These are phyloP conservation scores for Ischnus inquisitorius DNA, from an alignment of 2,888 invertebrate species.

Conservation along the genomic window DNA sequence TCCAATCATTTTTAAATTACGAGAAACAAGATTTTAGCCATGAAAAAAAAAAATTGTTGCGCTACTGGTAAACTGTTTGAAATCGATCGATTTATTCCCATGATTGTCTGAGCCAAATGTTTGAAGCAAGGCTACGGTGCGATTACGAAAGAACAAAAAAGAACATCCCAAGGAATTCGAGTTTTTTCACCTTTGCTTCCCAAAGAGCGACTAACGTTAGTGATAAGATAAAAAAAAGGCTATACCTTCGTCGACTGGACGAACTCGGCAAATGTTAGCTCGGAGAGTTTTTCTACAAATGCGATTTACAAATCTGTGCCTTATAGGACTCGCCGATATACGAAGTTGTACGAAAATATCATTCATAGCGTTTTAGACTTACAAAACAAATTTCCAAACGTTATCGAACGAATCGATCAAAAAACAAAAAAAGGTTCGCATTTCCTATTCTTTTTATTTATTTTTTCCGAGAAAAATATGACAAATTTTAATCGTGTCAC, in stretches of 20 bases:
- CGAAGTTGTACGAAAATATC: not conserved
- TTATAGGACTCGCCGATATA: conserved; percentile 44
- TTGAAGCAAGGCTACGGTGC: not conserved
- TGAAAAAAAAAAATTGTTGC: not conserved
- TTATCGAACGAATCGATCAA: not conserved
- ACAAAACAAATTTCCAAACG: not conserved
- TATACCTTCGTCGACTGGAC: conserved; percentile 7
- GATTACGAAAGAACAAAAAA: conserved; percentile 3
- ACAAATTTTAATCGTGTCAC: not conserved
- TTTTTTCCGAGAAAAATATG: not conserved
- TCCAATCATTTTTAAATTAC: conserved; percentile 7
- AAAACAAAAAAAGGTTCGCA: not conserved
- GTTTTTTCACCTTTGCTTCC: conserved; percentile 5
- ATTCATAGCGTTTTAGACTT: not conserved
- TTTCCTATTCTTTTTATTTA: not conserved
- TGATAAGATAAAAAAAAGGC: not conserved
- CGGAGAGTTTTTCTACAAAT: conserved; percentile 34
- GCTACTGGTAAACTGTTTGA: no score
- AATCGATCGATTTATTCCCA: no score
- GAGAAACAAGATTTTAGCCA: not conserved
- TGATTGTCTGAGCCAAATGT: not conserved
- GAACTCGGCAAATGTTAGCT: not conserved
- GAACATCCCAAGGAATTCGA: not conserved
- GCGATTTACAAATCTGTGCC: conserved; percentile 51
- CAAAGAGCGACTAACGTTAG: conserved; percentile 23